Evolutionary conservation across 1,140 invertebrate genomes (phyloP), one percentile per base, ranked within the genome.

Genomic region (Adoxophyes honmai): DNA sequence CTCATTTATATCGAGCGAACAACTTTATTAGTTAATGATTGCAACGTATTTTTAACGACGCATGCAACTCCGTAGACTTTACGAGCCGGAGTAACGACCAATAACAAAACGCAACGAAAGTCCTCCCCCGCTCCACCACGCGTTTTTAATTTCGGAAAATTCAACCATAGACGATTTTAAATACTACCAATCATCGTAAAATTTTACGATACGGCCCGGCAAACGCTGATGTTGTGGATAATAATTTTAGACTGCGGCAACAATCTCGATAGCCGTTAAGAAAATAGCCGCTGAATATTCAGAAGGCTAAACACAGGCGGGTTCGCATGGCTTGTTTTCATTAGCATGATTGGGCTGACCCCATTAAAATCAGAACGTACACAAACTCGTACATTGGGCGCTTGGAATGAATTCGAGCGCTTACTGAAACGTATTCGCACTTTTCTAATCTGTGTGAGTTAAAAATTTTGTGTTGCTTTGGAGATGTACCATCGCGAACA

Each of bases 221-320:
- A 8, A 14, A 21, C 7, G 55, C 52, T 61, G 58, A 56, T 54
- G 36, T 56, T 59, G 38, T 57, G 13, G 28, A 51, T 48, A 61
- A 59, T 73, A 71, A 71, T 75, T 76, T 75, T 72, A 73, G 67
- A 79, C 70, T 70, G 68, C 69, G 64, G 66, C 57, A 62, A 63
- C 74, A 81, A 81, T 76, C 71, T 78, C 56, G 54, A 74, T 68
- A 63, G 70, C 68, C 57, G 75, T 81, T 81, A 82, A 86, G 79
- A 83, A 83, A 79, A 83, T 82, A 82, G 69, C 74, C 59, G 38
- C 58, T 81, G 82, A 81, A 83, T 81, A 83, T 86, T 81, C 80
- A 83, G 61, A 48, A 78, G 71, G 74, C 70, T 75, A 78, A 76
- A 74, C 66, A 69, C 65, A 62, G 63, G 68, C 60, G 58, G 59